These are phyloP conservation scores for Leptopilina clavipes DNA, from an alignment of 1,140 invertebrate genomes.

Conservation along the genomic window DNA sequence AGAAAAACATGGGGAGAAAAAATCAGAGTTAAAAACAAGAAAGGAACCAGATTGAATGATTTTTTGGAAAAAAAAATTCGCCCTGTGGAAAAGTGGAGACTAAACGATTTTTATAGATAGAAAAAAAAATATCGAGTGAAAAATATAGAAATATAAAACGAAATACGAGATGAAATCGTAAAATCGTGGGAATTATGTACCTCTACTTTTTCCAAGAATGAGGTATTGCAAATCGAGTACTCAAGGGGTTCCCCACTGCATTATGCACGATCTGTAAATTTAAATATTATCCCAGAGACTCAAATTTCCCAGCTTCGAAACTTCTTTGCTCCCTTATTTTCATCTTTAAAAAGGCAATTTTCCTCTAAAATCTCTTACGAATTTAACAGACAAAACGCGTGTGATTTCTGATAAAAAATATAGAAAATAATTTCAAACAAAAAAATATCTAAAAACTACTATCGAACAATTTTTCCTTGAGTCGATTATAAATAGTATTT, in stretches of 20 bases:
- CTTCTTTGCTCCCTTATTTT: not conserved
- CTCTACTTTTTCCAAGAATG: not conserved
- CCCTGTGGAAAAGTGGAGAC: no score
- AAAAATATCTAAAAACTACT: no score
- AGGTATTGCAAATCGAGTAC: not conserved
- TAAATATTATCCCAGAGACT: not conserved
- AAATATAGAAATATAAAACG: not conserved
- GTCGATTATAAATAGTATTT: no score
- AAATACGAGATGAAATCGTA: not conserved
- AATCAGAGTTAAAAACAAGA: not conserved
- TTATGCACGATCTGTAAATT: constrained; percentile 8
- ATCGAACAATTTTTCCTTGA: no score
- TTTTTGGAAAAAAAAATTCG: no score
- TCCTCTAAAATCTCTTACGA: not conserved
- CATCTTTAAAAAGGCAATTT: not conserved
- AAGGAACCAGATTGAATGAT: no score
- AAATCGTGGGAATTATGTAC: not conserved
- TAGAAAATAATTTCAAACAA: no score
- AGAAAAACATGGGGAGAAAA: not conserved
- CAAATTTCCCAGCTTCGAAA: not conserved
- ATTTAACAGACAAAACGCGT: no score
- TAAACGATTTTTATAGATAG: no score
- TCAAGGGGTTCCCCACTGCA: constrained; percentile 1
- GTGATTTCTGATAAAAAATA: no score
- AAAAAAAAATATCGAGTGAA: not conserved